Evolutionary conservation across 2,888 invertebrate species (phyloP), one percentile per base, ranked within the genome.

Genomic region (Petrophora chlorosata): DNA sequence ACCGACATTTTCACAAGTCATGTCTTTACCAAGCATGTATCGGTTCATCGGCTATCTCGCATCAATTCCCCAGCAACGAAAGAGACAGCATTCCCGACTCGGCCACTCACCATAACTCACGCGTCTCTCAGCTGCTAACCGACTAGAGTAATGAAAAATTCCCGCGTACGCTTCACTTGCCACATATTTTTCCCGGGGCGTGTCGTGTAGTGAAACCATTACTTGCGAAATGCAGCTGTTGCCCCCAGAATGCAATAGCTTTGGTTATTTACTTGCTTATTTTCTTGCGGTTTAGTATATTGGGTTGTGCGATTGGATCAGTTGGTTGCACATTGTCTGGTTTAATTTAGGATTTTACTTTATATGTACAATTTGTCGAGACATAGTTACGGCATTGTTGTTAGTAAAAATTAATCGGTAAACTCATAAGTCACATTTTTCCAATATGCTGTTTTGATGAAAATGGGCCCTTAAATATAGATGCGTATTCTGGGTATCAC

Each of bases 141-240:
- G 17, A 15, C 41, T 42, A 36, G 25, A 5, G 35, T 54, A 55
- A 55, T 55, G 55, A 55, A 55, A 54, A 54, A 50, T 54, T 54
- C 42, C 41, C 45, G 30, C 29, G 14, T 22, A 23, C 33, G 13
- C 42, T 43, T 39, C 43, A 34, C 12, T 43, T 32, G 35, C 36
- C 46, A 47, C 43, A 36, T 36, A 47, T 44, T 50, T 45, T 41
- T 19, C 39, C 15, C 22, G 14, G 36, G 13, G 17, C 10, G 42
- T 41, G 48, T 48, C 49, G 33, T 59, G 47, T 50, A 53, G 47
- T 30, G 15, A 43, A 49, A 45, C 47, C 47, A 53, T 56, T 50
- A 52, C 48, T 36, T 36, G 34, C 36, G 17, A 46, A 46, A 40
- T 46, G 46, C 54, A 56, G 50, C 50, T 56, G 56, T 49, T 59